Evolutionary conservation across 2,797 vertebrate genomes (phyloP).

Genomic region (Crocidura indochinensis): DNA sequence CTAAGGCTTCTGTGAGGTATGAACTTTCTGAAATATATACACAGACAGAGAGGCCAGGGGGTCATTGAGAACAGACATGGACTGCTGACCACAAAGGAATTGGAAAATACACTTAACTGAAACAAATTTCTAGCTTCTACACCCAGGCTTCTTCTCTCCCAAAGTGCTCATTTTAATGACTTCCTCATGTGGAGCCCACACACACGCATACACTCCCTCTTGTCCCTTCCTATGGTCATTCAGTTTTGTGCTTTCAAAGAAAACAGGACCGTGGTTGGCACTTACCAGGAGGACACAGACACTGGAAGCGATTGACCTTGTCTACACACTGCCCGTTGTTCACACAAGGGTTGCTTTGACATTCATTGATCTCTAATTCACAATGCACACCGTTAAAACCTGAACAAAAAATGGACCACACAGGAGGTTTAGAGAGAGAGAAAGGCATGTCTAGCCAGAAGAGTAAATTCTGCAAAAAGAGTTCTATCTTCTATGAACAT

Average conservation of each 20-base stretch:
- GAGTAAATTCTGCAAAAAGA: not conserved
- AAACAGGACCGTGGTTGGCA: conserved; percentile 55
- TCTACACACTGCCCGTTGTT: conserved; percentile 96
- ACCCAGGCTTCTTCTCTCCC: conserved; percentile 22
- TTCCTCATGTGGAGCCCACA: conserved; percentile 68
- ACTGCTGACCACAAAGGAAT: conserved; percentile 61
- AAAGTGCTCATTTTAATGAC: conserved; percentile 64
- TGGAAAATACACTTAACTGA: conserved; percentile 44
- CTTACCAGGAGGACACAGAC: conserved; percentile 96
- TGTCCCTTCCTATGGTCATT: not conserved
- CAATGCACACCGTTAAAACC: conserved; percentile 96
- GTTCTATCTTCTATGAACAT: not conserved
- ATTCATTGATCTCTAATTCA: conserved; percentile 95
- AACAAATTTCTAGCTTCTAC: conserved; percentile 18
- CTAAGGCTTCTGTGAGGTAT: conserved; percentile 50
- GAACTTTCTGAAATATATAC: conserved; percentile 58
- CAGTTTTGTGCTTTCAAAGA: conserved; percentile 34
- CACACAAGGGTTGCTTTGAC: conserved; percentile 96
- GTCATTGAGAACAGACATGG: conserved; percentile 67
- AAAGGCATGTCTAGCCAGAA: conserved; percentile 6
- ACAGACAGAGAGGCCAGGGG: conserved; percentile 72
- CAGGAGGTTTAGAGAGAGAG: conserved; percentile 50
- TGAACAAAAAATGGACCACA: conserved; percentile 84
- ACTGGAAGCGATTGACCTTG: conserved; percentile 95
- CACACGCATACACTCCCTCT: not conserved